phyloP scores from a whole-genome alignment of 2,888 invertebrate genomes.

The Drosophila macrospina region DNA sequence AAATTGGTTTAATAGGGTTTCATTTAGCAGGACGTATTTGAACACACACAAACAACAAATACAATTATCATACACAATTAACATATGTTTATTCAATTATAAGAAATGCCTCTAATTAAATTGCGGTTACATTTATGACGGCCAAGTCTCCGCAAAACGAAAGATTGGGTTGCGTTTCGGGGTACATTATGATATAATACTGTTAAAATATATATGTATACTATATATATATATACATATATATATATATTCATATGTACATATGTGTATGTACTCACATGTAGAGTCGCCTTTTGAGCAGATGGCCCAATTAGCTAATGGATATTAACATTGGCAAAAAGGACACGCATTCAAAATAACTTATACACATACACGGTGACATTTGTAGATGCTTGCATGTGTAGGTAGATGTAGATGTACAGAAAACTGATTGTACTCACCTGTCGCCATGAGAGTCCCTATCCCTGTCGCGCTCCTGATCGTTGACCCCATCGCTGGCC shows the following conservation, averaged over 20 bases:
- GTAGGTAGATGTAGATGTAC: too few species aligned
- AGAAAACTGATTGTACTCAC: slow-evolving; percentile 51
- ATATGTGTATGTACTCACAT: slow-evolving; percentile 8
- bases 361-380: slow-evolving; percentile 22
- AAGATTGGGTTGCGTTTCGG: slow-evolving; percentile 7
- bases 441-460: slow-evolving; percentile 62
- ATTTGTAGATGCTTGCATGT: background rate
- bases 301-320: slow-evolving; percentile 74
- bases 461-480: slow-evolving; percentile 46
- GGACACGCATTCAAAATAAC: slow-evolving; percentile 33
- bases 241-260: background rate
- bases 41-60: background rate
- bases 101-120: slow-evolving; percentile 11
- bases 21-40: background rate
- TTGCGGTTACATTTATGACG: slow-evolving; percentile 6
- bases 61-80: background rate
- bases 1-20: background rate
- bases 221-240: background rate
- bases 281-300: slow-evolving; percentile 26
- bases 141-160: background rate
- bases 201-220: slow-evolving; percentile 3
- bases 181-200: slow-evolving; percentile 9
- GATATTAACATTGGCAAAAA: slow-evolving; percentile 56
- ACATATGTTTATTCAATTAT: background rate
- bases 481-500: slow-evolving; percentile 18